A percentile compares a stretch with the other conserved stretches of the same genome.
Conservation (phyloP, 2,797 vertebrate species). For the Acanthurus lineatus region DNA sequence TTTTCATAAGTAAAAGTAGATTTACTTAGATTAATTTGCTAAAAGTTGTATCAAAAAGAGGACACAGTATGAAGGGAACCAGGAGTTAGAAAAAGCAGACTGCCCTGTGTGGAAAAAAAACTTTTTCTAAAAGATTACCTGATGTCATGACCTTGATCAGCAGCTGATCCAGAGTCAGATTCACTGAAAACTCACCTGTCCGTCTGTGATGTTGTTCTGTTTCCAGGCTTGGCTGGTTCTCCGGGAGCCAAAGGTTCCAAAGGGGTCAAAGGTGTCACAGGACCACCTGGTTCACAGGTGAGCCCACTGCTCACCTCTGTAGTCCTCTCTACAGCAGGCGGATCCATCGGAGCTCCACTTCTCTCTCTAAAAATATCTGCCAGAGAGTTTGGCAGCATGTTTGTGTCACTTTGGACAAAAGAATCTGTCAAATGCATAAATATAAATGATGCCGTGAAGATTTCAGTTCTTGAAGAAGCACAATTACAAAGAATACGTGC, state of each 20-base stretch:
- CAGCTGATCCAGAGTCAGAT: neutral
- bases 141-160: neutral
- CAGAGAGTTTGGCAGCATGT: no score
- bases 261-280: slow-evolving; percentile 65
- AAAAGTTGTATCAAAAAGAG: neutral
- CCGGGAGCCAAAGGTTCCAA: slow-evolving; percentile 62
- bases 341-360: neutral
- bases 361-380: no score
- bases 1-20: no score
- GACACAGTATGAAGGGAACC: neutral
- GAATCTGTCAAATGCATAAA: no score
- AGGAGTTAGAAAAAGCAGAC: neutral
- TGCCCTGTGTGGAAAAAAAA: no score
- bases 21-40: no score
- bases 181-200: neutral
- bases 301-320: slow-evolving; percentile 4
- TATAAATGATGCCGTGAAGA: no score
- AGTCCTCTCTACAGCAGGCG: neutral
- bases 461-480: no score
- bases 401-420: no score
- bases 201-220: slow-evolving; percentile 20
- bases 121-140: no score
- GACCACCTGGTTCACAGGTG: slow-evolving; percentile 72
- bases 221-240: slow-evolving; percentile 64
- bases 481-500: no score